Evolutionary conservation across 2,113 vertebrate genomes (phyloP).

Genomic region (Notechis scutatus): DNA sequence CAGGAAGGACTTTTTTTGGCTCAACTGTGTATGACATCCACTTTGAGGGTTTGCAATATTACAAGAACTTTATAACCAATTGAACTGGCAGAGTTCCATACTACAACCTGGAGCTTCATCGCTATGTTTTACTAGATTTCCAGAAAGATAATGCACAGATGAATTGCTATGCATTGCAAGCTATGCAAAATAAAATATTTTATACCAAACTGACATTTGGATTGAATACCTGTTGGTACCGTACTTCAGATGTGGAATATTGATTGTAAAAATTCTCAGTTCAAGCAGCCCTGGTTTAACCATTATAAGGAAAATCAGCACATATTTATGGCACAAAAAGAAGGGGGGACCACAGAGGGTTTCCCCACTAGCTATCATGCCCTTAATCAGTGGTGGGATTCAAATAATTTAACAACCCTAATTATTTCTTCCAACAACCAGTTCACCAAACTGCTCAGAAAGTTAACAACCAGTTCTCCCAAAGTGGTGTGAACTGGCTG

Average conservation of each 20-base stretch:
- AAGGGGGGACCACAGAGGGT: background rate
- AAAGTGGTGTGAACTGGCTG: too few species aligned
- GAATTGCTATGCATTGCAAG: background rate
- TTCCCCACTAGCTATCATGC: background rate
- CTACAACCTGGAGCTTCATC: conserved; percentile 20
- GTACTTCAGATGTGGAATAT: background rate
- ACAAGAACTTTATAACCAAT: conserved; percentile 26
- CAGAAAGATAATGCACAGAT: conserved; percentile 14
- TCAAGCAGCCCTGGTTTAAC: background rate
- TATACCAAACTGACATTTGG: background rate
- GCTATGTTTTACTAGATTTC: conserved; percentile 6
- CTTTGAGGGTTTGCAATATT: conserved; percentile 23
- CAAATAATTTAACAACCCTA: too few species aligned
- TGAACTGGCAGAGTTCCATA: conserved; percentile 43
- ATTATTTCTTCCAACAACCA: too few species aligned
- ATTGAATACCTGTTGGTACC: background rate
- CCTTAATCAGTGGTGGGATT: too few species aligned
- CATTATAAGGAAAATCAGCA: background rate
- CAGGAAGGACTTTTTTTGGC: conserved; percentile 31
- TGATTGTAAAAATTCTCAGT: background rate
- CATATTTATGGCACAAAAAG: background rate
- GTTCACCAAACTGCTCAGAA: too few species aligned
- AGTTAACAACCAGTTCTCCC: too few species aligned
- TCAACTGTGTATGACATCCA: conserved; percentile 9
- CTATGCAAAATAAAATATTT: background rate